Conservation (phyloP, 2,113 vertebrate species). For the Eupsittula cactorum region DNA sequence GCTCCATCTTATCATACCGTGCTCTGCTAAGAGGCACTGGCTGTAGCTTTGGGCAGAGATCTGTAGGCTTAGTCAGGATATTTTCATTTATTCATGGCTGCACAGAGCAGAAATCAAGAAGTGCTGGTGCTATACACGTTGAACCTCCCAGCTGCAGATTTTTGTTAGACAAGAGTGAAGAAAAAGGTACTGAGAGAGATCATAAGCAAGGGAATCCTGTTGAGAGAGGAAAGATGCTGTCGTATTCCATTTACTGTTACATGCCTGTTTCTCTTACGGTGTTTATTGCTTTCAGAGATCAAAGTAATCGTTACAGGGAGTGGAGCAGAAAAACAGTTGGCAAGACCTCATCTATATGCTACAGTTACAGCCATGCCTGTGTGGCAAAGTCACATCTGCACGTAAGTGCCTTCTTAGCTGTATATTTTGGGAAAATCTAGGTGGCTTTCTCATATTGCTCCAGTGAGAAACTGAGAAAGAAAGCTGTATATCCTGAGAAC, state of each 20-base stretch:
- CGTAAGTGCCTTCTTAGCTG: accelerated
- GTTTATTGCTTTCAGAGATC: neutral
- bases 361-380: neutral
- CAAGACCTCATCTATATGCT: neutral
- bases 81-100: neutral
- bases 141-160: neutral
- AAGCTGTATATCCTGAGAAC: neutral
- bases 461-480: neutral
- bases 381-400: neutral
- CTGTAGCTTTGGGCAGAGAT: neutral
- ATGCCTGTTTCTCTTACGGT: neutral
- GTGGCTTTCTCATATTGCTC: neutral
- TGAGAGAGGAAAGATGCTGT: neutral
- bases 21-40: neutral
- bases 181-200: neutral
- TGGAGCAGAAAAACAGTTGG: neutral
- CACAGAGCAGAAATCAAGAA: neutral
- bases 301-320: neutral
- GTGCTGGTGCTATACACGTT: accelerated
- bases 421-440: neutral
- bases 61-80: neutral
- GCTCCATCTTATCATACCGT: accelerated
- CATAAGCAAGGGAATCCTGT: neutral
- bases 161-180: neutral
- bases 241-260: neutral